These are phyloP conservation scores for Platycheirus rosarum DNA, from an alignment of 2,888 invertebrate species.

Conservation along the genomic window DNA sequence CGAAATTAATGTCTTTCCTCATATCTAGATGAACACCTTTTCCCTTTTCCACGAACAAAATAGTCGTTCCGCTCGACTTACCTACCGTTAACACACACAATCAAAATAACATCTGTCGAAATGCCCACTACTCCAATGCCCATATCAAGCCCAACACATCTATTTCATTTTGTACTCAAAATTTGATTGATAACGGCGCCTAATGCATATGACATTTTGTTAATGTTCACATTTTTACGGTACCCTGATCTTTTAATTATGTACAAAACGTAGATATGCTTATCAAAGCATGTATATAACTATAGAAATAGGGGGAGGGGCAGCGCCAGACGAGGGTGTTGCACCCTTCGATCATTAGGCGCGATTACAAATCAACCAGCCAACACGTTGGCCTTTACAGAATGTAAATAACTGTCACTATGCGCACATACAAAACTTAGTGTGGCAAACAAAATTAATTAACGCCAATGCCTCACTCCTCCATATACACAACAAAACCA, in stretches of 20 bases:
- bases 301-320: not conserved
- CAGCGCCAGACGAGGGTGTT: constrained; percentile 28
- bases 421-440: not conserved
- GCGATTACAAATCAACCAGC: constrained; percentile 54
- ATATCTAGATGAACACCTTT: too few relatives aligned
- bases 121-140: not conserved
- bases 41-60: too few relatives aligned
- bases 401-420: constrained; percentile 41
- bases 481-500: constrained; percentile 38
- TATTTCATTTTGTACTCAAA: constrained; percentile 20
- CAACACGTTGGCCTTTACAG: constrained; percentile 2
- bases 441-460: constrained; percentile 62
- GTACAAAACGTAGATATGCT: constrained; percentile 46
- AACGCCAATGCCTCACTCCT: constrained; percentile 36
- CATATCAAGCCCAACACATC: not conserved
- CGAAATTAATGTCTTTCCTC: too few relatives aligned
- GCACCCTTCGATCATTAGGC: constrained; percentile 39
- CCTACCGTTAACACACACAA: too few relatives aligned
- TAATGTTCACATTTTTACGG: constrained; percentile 60
- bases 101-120: constrained; percentile 23
- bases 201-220: constrained; percentile 37
- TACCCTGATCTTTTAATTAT: constrained; percentile 67
- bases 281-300: not conserved
- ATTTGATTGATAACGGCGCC: constrained; percentile 57
- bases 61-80: too few relatives aligned